phyloP scores from a whole-genome alignment of 2,888 invertebrate genomes.

The Abrostola triplasia region DNA sequence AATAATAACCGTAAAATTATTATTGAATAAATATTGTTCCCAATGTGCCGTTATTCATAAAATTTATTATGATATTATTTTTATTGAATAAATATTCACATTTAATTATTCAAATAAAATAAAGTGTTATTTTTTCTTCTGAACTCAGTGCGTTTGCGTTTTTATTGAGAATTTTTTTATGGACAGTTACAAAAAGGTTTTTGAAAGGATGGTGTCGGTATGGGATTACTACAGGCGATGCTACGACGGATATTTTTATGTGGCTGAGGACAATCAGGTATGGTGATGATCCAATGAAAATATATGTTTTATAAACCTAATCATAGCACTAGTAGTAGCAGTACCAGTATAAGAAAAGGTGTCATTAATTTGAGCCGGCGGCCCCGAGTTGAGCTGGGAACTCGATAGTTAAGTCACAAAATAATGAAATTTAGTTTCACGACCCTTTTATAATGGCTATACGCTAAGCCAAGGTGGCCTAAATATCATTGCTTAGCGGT shows the following conservation, averaged over 20 bases:
- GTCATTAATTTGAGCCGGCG: no score
- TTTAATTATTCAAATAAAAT: constrained; percentile 2
- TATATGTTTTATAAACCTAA: neutral
- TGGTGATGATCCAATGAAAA: neutral
- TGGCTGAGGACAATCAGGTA: constrained; percentile 51
- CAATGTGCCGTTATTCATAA: constrained; percentile 1
- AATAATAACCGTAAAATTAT: neutral
- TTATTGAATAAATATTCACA: neutral
- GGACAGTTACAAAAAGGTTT: constrained; percentile 8
- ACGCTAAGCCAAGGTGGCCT: no score
- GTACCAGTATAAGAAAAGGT: no score
- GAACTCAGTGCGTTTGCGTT: neutral
- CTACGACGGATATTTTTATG: constrained; percentile 32
- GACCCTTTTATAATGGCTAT: no score
- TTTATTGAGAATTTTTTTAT: constrained; percentile 9
- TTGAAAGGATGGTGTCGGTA: constrained; percentile 50
- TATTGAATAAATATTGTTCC: neutral
- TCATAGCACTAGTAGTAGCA: no score
- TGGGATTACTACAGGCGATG: constrained; percentile 49
- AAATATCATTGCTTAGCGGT: no score
- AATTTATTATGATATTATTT: neutral
- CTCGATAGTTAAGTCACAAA: no score
- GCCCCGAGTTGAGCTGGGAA: no score
- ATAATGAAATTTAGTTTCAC: no score
- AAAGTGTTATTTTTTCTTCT: constrained; percentile 14